Base-by-base conservation (phyloP, 2,113 vertebrate genomes). In the Alosa alosa region DNA sequence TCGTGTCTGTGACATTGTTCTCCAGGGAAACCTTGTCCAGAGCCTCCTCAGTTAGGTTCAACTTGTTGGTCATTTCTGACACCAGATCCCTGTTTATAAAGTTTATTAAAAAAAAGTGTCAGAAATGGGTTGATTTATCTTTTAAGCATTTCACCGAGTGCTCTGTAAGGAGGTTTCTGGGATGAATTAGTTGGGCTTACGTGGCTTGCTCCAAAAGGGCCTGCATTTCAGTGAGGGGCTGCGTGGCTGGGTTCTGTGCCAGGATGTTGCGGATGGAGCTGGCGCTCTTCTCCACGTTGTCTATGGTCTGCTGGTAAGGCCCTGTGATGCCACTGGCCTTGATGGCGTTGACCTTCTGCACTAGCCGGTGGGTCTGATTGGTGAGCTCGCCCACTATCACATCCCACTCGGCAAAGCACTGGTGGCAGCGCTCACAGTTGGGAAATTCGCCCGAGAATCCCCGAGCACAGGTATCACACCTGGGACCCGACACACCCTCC, bases 401-500 rank as follows among this genome's bases (percentile, higher is more conserved):
- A 0, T 99, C 97, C 98, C 98, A 99, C 25, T 97, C 95, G 0
- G 96, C 91, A 0, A 99, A 99, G 93, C 98, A 99, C 91, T 97
- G 95, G 90, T 99, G 98, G 92, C 98, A 99, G 0, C 95, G 97
- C 0, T 87, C 72, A 0, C 98, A 99, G 89, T 96, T 89, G 0
- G 98, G 98, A 88, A 99, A 99, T 50, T 93, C 91, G 1, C 98
- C 98, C 0, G 96, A 96, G 92, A 95, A 99, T 0, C 98, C 98
- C 0, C 97, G 95, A 0, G 97, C 97, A 31, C 98, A 99, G 84
- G 89, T 91, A 84, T 99, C 96, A 0, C 98, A 99, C 81, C 94
- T 96, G 0, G 91, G 93, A 0, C 96, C 98, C 4, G 97, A 95
- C 2, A 99, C 95, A 0, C 98, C 97, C 17, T 97, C 96, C 4